Conservation (phyloP, 2,797 vertebrate species). For the Pangasius krempfi region DNA sequence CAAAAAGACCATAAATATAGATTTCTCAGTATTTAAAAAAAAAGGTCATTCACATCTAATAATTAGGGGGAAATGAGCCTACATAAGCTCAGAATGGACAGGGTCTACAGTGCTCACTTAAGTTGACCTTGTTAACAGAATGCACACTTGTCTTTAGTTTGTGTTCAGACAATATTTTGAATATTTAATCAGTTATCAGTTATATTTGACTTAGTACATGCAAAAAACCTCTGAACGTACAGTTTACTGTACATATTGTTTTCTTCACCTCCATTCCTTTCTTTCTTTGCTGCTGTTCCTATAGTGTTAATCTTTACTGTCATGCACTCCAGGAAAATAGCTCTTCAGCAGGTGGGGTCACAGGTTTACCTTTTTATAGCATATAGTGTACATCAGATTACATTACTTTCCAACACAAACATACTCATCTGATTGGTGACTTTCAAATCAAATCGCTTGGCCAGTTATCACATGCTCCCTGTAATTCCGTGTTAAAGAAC, state of each 20-base stretch:
- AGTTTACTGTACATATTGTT: neutral
- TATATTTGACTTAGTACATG: neutral
- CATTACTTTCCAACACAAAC: neutral
- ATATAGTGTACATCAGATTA: neutral
- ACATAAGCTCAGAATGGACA: neutral
- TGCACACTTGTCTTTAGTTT: neutral
- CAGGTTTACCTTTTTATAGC: neutral
- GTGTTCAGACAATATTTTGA: neutral
- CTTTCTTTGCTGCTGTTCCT: neutral
- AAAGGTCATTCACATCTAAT: neutral
- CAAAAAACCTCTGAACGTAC: neutral
- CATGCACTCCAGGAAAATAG: too few relatives aligned
- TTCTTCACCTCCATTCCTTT: neutral
- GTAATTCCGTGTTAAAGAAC: too few relatives aligned
- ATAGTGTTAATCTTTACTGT: too few relatives aligned
- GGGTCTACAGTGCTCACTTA: neutral
- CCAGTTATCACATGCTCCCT: neutral
- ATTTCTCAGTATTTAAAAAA: neutral
- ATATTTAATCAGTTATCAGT: neutral
- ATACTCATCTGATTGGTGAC: neutral
- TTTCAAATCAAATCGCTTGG: neutral
- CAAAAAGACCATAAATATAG: neutral
- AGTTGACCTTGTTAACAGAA: neutral
- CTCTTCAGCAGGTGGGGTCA: neutral
- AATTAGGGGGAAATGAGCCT: neutral